Evolutionary conservation across 1,140 invertebrate genomes (phyloP).

Genomic region (Euglossa dilemma): DNA sequence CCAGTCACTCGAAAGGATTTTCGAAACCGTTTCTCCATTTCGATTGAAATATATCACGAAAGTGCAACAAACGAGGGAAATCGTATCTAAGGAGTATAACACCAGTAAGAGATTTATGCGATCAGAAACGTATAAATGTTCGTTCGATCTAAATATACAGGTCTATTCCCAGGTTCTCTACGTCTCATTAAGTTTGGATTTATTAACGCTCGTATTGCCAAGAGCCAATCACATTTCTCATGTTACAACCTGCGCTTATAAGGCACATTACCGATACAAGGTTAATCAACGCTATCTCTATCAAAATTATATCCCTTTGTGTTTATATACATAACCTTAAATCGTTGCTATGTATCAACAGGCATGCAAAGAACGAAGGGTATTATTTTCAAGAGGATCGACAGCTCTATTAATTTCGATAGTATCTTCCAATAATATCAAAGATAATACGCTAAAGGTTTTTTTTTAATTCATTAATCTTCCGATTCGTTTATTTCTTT

Average conservation of each 20-base stretch:
- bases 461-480: too few species aligned
- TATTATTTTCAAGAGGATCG: too few species aligned
- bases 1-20: not conserved
- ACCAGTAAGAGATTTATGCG: not conserved
- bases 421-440: too few species aligned
- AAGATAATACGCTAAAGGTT: too few species aligned
- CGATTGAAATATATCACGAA: not conserved
- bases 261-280: too few species aligned
- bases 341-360: too few species aligned
- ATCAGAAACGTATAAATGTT: slow-evolving; percentile 7
- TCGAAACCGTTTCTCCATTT: not conserved
- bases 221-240: slow-evolving; percentile 21
- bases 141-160: slow-evolving; percentile 27
- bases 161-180: not conserved
- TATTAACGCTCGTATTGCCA: slow-evolving; percentile 30
- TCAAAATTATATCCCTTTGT: too few species aligned
- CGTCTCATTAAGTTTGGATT: slow-evolving; percentile 38
- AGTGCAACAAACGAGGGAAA: too few species aligned
- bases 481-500: too few species aligned
- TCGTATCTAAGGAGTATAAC: not conserved
- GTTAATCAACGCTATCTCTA: not conserved
- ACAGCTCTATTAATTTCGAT: too few species aligned
- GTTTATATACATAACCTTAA: too few species aligned
- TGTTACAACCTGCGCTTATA: not conserved
- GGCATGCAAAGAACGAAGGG: too few species aligned